phyloP scores from a whole-genome alignment of 2,113 vertebrate genomes.

The Vanacampus margaritifer region DNA sequence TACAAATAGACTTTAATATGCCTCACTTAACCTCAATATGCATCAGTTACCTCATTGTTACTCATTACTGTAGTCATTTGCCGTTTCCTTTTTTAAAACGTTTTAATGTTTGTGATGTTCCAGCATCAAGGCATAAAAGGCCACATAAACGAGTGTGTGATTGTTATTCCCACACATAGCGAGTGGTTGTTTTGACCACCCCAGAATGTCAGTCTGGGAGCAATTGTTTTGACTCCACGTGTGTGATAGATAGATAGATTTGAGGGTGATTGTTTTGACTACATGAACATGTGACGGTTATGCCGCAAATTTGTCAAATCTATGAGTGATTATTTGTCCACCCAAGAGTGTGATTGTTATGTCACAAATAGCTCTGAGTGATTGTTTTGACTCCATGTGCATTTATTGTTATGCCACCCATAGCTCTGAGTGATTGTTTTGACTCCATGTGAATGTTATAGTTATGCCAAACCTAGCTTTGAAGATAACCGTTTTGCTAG shows the following conservation, averaged over 20 bases:
- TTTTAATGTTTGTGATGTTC: background rate
- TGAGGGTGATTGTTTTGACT: background rate
- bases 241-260: background rate
- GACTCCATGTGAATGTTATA: no score
- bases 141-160: background rate
- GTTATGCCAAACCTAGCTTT: background rate
- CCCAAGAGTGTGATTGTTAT: background rate
- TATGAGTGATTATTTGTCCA: no score
- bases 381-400: background rate
- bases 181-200: no score
- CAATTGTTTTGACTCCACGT: no score
- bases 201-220: no score
- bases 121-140: background rate
- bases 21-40: no score
- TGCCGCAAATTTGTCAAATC: no score
- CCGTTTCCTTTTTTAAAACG: no score
- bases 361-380: background rate
- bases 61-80: background rate
- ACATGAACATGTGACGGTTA: background rate
- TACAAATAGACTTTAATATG: no score
- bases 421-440: background rate
- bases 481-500: no score
- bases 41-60: no score
- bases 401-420: background rate
- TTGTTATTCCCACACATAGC: background rate